Base-by-base conservation (phyloP, 2,113 vertebrate genomes). In the Hemiprocne comata region DNA sequence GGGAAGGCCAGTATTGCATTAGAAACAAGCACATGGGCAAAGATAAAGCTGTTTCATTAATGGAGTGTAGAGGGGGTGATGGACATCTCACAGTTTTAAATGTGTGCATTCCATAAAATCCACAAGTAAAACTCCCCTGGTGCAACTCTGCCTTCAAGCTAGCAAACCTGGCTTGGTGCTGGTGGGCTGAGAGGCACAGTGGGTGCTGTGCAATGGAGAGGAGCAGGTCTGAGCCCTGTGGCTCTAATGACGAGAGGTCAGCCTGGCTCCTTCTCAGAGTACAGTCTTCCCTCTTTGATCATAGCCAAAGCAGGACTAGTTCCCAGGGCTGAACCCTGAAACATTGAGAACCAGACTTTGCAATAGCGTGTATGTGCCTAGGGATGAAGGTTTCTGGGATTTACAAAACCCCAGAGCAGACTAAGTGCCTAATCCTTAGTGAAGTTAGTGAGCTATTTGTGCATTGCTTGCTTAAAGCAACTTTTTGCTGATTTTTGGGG, bases 1-100 rank as follows among this genome's bases (percentile, higher is more conserved):
- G 20, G 28, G 18, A 61, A 89, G 69, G 73, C 53, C 75, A 55
- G 19, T n/a, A 60, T 83, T 44, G 12, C 38, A 2, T 64, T 34
- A 77, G 50, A 51, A 79, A 81, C 15, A 86, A 75, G 48, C 61
- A 93, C 69, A 11, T 8, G n/a, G 54, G 48, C 75, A 81, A 66
- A 93, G 70, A 76, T 66, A 73, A 83, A 38, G 28, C 44, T 57
- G 11, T 51, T 90, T 64, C 64, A 86, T 88, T 71, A 74, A 40
- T 17, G 17, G 55, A 48, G 20, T 26, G 18, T n/a, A 23, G 9
- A 11, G 12, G 10, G 17, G 9, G 25, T 57, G 77, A 48, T 10
- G 48, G 42, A 42, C 42, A 72, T 91, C 78, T 95, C 77, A 60
- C 66, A 18, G 36, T 82, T 96, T 90, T 80, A 89, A 93, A 51